phyloP scores from a whole-genome alignment of 2,113 vertebrate species.

The Ploceus nigricollis region DNA sequence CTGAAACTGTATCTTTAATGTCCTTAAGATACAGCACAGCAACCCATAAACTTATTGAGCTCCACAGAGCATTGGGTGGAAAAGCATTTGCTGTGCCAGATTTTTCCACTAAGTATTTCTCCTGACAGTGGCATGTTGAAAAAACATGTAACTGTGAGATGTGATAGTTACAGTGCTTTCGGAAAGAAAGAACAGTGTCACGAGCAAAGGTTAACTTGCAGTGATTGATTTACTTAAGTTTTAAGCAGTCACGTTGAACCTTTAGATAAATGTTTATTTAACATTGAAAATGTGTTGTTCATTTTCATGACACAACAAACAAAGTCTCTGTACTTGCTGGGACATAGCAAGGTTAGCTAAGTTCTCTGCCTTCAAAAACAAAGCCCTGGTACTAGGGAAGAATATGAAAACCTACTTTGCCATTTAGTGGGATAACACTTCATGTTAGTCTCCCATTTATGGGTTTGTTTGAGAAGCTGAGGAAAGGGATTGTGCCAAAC shows the following conservation, averaged over 20 bases:
- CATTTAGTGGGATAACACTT: background rate
- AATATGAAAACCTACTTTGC: background rate
- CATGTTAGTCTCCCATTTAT: background rate
- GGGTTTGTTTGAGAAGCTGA: background rate
- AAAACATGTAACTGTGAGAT: conserved; percentile 11
- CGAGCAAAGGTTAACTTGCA: conserved; percentile 27
- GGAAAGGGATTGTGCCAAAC: background rate
- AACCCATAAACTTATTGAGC: conserved; percentile 22
- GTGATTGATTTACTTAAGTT: conserved; percentile 47
- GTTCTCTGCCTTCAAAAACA: background rate
- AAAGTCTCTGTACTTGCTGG: background rate
- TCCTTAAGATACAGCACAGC: conserved; percentile 38
- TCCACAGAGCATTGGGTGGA: conserved; percentile 1
- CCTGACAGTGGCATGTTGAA: conserved; percentile 33
- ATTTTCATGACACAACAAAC: conserved; percentile 33
- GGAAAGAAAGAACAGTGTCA: background rate
- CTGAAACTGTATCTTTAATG: conserved; percentile 54
- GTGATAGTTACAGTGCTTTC: background rate
- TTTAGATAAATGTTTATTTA: conserved; percentile 52
- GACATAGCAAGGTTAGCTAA: background rate
- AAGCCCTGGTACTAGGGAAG: background rate
- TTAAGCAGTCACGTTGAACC: background rate
- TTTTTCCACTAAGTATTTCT: conserved; percentile 49
- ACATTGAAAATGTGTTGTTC: conserved; percentile 1
- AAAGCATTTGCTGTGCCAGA: conserved; percentile 35